phyloP scores from a whole-genome alignment of 2,113 vertebrate species.

The Rhinichthys klamathensis region DNA sequence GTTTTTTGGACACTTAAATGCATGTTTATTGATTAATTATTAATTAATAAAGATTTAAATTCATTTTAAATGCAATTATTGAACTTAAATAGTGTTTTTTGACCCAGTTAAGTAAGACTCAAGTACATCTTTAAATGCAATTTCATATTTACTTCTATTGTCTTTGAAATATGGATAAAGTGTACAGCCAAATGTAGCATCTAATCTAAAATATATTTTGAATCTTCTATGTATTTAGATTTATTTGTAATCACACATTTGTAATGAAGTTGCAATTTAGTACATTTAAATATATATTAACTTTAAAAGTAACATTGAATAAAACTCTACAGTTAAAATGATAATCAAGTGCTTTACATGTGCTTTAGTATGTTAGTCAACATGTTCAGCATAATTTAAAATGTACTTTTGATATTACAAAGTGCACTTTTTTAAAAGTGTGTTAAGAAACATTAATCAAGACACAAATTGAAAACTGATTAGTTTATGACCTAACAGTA shows the following conservation, averaged over 20 bases:
- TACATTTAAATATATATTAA: not conserved
- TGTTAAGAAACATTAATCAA: not conserved
- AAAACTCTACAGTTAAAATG: not conserved
- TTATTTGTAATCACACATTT: no score
- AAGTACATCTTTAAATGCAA: not conserved
- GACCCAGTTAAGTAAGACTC: not conserved
- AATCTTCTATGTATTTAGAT: no score
- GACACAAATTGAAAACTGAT: not conserved
- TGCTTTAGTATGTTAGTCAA: not conserved
- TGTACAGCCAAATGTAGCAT: no score
- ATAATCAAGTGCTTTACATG: not conserved
- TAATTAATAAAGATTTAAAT: not conserved
- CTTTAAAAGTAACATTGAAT: not conserved
- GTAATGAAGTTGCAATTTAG: no score
- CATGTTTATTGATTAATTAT: not conserved
- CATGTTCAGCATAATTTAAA: no score
- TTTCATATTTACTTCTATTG: no score
- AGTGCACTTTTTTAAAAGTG: no score
- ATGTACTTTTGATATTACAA: no score
- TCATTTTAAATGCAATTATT: not conserved
- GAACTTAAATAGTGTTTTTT: not conserved
- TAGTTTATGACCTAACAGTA: slow-evolving; percentile 3
- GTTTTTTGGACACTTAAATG: not conserved
- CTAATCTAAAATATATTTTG: no score
- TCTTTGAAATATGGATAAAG: no score